Percentiles rank a stretch among this genome's conserved stretches.
phyloP scores from a whole-genome alignment of 2,888 invertebrate genomes.

The Stenchaetothrips biformis region DNA sequence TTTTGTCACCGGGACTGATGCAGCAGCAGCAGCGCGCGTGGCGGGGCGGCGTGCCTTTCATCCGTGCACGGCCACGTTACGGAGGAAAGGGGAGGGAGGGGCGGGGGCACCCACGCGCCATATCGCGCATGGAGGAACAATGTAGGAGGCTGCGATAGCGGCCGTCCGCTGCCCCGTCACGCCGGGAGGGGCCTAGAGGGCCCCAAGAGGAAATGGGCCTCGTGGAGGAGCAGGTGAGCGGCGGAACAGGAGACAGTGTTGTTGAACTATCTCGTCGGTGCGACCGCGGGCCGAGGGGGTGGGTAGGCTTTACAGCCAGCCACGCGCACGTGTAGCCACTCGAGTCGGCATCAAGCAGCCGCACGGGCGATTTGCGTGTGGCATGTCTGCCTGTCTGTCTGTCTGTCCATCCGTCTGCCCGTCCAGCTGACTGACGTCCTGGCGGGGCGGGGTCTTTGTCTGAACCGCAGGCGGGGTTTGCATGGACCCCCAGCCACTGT shows the following conservation, averaged over 20 bases:
- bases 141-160: slow-evolving; percentile 21
- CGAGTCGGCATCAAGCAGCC: no score
- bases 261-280: not conserved
- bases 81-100: not conserved
- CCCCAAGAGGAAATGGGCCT: not conserved
- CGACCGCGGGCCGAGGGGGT: not conserved
- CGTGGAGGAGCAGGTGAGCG: not conserved
- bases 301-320: not conserved
- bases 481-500: no score
- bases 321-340: no score
- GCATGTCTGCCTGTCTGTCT: no score
- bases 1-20: no score
- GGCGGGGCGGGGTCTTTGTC: no score
- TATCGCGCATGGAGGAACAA: slow-evolving; percentile 6
- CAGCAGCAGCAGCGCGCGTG: not conserved
- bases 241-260: not conserved
- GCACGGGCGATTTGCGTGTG: no score
- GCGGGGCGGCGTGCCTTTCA: not conserved
- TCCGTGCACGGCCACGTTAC: not conserved
- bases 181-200: not conserved
- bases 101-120: slow-evolving; percentile 2
- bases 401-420: no score
- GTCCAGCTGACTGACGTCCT: no score
- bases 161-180: not conserved
- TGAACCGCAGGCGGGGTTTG: no score